Evolutionary conservation across 2,888 invertebrate species (phyloP).

Genomic region (Cynaeus angustus): DNA sequence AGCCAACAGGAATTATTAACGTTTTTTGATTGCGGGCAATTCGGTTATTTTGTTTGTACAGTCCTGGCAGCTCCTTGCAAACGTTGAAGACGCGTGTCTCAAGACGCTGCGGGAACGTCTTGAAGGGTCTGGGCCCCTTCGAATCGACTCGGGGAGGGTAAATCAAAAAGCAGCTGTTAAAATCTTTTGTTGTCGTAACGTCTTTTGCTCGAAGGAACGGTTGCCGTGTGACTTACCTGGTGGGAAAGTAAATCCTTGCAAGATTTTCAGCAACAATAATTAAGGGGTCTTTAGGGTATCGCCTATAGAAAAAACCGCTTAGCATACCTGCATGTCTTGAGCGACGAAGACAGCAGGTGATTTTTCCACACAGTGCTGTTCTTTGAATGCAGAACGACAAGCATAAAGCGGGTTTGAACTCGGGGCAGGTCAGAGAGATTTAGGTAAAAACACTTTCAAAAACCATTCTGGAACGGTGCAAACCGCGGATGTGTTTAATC

Average conservation of each 20-base stretch:
- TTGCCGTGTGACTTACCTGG: constrained; percentile 57
- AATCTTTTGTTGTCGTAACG: constrained; percentile 66
- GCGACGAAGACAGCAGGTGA: constrained; percentile 51
- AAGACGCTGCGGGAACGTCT: constrained; percentile 67
- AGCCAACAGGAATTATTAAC: too few relatives aligned
- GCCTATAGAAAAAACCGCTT: constrained; percentile 28
- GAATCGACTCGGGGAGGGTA: constrained; percentile 68
- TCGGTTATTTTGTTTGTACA: constrained; percentile 3
- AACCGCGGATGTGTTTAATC: constrained; percentile 52
- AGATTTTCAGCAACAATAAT: constrained; percentile 37
- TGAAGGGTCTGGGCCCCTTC: constrained; percentile 56
- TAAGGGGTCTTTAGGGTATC: constrained; percentile 36
- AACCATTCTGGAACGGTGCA: constrained; percentile 28
- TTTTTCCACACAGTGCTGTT: constrained; percentile 33
- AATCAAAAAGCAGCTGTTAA: constrained; percentile 69
- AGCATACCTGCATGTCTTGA: constrained; percentile 52
- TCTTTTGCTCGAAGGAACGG: constrained; percentile 65
- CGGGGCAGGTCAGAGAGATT: constrained; percentile 68
- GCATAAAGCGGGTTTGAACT: constrained; percentile 70
- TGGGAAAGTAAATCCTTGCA: constrained; percentile 53
- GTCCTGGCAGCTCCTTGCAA: too few relatives aligned
- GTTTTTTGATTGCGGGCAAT: too few relatives aligned
- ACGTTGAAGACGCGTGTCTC: constrained; percentile 64
- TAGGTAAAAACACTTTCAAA: constrained; percentile 49
- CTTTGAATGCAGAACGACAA: too few relatives aligned